These are phyloP conservation scores for Heliangelus exortis DNA, from an alignment of 2,797 vertebrate genomes.

Conservation along the genomic window DNA sequence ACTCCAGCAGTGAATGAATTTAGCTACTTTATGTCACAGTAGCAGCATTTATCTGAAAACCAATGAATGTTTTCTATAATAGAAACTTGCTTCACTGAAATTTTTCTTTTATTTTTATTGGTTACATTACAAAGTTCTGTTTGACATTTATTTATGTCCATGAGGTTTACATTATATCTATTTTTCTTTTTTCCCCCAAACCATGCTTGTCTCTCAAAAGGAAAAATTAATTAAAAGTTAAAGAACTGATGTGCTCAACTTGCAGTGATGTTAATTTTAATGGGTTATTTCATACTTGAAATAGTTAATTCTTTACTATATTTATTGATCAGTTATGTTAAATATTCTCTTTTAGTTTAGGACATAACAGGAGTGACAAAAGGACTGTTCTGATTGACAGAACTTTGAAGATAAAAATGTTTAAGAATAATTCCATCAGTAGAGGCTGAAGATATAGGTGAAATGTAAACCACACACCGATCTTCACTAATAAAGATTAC, in stretches of 20 bases:
- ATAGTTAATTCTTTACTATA: not conserved
- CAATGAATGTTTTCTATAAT: not conserved
- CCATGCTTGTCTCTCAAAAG: not conserved
- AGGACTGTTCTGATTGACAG: not conserved
- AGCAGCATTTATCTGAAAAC: constrained; percentile 3
- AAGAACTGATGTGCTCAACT: not conserved
- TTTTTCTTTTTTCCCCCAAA: not conserved
- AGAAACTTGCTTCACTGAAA: not conserved
- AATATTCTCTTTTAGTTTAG: not conserved
- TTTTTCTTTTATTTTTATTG: constrained; percentile 21
- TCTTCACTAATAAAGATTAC: not conserved
- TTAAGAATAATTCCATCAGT: not conserved
- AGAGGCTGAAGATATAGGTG: not conserved
- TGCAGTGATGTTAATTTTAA: not conserved
- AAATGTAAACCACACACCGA: not conserved
- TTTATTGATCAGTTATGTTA: not conserved
- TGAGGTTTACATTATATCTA: not conserved
- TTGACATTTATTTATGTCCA: not conserved
- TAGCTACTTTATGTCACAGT: constrained; percentile 14
- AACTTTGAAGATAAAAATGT: not conserved
- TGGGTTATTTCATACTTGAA: not conserved
- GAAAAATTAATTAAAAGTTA: not conserved
- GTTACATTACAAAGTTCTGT: not conserved
- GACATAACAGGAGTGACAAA: not conserved
- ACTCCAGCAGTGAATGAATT: constrained; percentile 37